Conservation (phyloP, 2,113 vertebrate species). For the Diadophis punctatus region DNA sequence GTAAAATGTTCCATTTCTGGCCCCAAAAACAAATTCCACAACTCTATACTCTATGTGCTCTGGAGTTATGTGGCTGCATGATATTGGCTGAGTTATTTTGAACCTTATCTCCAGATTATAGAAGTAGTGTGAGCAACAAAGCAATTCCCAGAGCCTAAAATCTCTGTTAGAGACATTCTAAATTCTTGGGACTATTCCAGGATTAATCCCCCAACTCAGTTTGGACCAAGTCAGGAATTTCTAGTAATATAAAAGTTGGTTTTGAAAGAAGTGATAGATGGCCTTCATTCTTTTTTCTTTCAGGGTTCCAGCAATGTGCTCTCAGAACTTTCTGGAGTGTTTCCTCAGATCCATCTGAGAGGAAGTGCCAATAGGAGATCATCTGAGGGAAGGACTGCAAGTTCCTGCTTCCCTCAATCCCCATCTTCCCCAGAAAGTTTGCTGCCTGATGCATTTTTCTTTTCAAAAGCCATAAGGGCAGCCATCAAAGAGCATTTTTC, state of each 20-base stretch:
- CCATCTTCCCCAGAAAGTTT: constrained; percentile 52
- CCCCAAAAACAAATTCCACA: neutral
- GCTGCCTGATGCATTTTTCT: constrained; percentile 49
- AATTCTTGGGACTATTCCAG: neutral
- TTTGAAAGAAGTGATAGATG: neutral
- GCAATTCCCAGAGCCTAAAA: neutral
- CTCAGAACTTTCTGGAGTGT: constrained; percentile 14
- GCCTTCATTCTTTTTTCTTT: neutral
- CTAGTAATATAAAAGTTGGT: neutral
- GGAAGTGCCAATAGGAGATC: neutral
- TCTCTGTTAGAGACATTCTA: neutral
- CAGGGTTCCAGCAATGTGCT: neutral
- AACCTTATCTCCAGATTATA: neutral
- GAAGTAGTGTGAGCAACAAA: neutral
- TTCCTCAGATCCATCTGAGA: constrained; percentile 5
- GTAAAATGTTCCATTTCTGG: neutral
- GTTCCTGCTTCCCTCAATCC: constrained; percentile 8
- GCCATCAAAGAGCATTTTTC: neutral
- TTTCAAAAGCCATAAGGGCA: constrained; percentile 62
- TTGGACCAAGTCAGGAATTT: neutral
- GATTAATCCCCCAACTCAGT: neutral
- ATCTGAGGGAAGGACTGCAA: neutral
- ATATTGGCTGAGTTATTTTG: neutral
- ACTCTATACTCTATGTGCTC: neutral
- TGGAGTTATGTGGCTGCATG: neutral